Percentiles rank a stretch among this genome's conserved stretches.
Conservation (phyloP, 2,113 vertebrate species). For the Pseudonaja textilis region DNA sequence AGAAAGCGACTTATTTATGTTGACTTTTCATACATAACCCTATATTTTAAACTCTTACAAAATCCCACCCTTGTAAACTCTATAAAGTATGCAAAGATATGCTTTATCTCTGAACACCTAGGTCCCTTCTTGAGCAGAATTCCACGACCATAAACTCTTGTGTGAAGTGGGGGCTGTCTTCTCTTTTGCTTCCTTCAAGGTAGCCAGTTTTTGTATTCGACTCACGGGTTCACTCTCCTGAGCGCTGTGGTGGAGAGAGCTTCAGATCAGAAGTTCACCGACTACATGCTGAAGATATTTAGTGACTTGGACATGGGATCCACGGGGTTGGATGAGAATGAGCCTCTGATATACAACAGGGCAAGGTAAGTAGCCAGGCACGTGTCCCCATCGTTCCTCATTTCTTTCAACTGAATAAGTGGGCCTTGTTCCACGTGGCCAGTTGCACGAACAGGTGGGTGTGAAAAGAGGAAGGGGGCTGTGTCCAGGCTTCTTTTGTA, state of each 20-base stretch:
- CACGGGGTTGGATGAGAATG: slow-evolving; percentile 90
- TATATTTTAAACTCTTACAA: neutral
- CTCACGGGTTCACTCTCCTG: slow-evolving; percentile 90
- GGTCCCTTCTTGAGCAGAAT: neutral
- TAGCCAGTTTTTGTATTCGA: slow-evolving; percentile 93
- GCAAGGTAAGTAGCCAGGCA: slow-evolving; percentile 78
- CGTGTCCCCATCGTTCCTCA: rapidly evolving
- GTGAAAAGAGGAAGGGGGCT: neutral
- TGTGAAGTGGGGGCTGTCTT: neutral
- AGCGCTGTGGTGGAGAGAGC: slow-evolving; percentile 90
- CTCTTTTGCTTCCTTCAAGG: slow-evolving; percentile 70
- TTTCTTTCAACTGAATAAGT: neutral
- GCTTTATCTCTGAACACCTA: neutral
- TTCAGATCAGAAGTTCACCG: slow-evolving; percentile 84
- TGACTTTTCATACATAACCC: neutral
- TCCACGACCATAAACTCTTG: neutral
- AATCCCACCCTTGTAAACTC: neutral
- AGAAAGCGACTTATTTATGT: neutral
- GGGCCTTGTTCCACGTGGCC: neutral
- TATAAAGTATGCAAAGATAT: neutral
- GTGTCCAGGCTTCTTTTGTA: neutral
- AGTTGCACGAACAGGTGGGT: neutral
- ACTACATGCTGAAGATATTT: slow-evolving; percentile 91
- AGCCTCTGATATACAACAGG: slow-evolving; percentile 94
- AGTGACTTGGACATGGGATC: slow-evolving; percentile 89